A percentile compares a stretch with the other conserved stretches of the same genome.
phyloP scores from a whole-genome alignment of 2,888 invertebrate genomes.

The Noctua fimbriata region DNA sequence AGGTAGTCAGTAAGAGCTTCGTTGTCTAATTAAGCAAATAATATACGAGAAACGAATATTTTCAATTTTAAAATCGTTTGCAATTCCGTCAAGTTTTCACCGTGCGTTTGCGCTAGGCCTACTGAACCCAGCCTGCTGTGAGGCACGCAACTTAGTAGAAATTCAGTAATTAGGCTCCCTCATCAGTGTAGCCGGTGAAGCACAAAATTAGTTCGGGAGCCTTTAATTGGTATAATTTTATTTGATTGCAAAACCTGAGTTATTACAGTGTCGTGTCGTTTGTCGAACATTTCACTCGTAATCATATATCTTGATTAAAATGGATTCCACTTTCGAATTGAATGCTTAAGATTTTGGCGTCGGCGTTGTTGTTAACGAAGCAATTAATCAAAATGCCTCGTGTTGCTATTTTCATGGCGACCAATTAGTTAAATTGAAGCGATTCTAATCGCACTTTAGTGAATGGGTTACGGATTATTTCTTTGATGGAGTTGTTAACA shows the following conservation, averaged over 20 bases:
- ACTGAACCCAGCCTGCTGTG: constrained; percentile 30
- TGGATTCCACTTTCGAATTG: constrained; percentile 48
- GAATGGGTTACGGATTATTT: constrained; percentile 11
- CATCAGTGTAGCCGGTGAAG: constrained; percentile 58
- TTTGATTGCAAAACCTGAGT: constrained; percentile 53
- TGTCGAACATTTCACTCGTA: constrained; percentile 27
- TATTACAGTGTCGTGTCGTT: constrained; percentile 35
- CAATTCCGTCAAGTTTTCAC: not conserved
- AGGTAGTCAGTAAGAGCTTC: not conserved
- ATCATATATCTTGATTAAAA: constrained; percentile 44
- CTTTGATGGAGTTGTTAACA: not conserved
- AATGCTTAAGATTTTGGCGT: constrained; percentile 39
- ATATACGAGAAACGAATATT: too few relatives aligned
- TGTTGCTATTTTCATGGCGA: constrained; percentile 37
- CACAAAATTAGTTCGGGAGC: constrained; percentile 56
- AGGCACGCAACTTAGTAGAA: constrained; percentile 42
- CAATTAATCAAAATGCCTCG: constrained; percentile 57
- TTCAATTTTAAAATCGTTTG: not conserved
- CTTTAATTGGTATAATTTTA: constrained; percentile 63
- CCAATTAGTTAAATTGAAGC: constrained; percentile 52
- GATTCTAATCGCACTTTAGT: constrained; percentile 16
- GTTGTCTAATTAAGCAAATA: too few relatives aligned
- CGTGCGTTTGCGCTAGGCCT: not conserved
- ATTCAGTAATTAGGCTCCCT: constrained; percentile 65
- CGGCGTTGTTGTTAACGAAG: constrained; percentile 50